Base-by-base conservation (phyloP, 1,140 invertebrate species). In the Rhyacophila brunnea region DNA sequence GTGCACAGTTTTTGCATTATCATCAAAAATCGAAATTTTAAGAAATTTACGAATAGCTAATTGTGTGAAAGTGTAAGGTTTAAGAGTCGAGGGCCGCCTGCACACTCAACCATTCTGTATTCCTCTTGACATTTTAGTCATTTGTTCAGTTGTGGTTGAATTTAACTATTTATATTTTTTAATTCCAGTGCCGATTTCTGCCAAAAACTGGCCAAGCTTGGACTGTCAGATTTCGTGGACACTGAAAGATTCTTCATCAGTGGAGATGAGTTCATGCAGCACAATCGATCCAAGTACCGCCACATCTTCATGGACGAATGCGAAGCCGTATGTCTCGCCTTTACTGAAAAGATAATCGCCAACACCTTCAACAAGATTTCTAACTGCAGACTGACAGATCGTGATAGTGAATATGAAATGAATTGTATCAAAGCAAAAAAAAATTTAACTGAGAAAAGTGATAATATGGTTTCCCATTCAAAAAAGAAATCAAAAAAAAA, bases 251-350 rank as follows among this genome's bases (percentile, higher is more conserved):
- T 72, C 40, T 73, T 66, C 58, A 68, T 74, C 14, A 68, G 68
- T 6, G 49, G 58, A 18, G 40, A 62, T 1, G 66, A 65, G 19
- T 74, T 74, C 52, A 51, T 72, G 6, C 61, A 67, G 52, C 58
- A 59, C 7, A 69, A 69, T 47, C 65, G 56, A 17, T 62, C 62
- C 4, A 67, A 66, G 23, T 74, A 74, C 52, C 66, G 70, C 19
- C 72, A 74, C 47, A 67, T 74, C 17, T 74, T 73, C 46, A 72
- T 73, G 70, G 72, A 74, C 52, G 71, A 74, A 64, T 66, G 68
- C 13, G 72, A 74, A 66, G 72, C 70, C 0, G 67, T 71, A 6
- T 72, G 69, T 59, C 47, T 74, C 13, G 64, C 70, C 10, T 72
- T 74, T 45, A 58, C 69, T 40, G 58, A 66, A 34, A 53, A 57